These are phyloP conservation scores for Tachuris rubrigastra DNA, from an alignment of 2,113 vertebrate species.

Conservation along the genomic window DNA sequence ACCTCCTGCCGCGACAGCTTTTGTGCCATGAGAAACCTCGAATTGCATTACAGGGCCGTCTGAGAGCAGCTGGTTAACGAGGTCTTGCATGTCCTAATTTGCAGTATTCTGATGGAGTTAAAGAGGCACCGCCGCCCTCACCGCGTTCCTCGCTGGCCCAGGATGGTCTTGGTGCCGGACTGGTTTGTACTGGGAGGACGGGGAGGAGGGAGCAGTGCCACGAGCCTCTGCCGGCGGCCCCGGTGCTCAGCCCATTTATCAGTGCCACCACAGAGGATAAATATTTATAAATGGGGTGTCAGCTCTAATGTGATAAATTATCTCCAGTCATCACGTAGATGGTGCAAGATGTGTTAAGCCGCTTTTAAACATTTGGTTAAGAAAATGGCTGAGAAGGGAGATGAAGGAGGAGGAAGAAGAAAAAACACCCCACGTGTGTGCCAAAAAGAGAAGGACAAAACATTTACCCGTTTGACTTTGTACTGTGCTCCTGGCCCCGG, in stretches of 20 bases:
- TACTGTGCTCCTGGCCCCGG: neutral
- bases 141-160: conserved; percentile 38
- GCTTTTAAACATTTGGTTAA: conserved; percentile 24
- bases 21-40: fast-evolving
- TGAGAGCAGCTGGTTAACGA: neutral
- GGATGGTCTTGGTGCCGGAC: conserved; percentile 12
- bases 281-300: conserved; percentile 68
- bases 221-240: neutral
- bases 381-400: neutral
- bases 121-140: neutral
- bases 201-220: neutral
- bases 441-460: neutral
- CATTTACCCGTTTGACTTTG: neutral
- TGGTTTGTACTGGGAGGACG: neutral
- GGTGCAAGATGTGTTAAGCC: conserved; percentile 32
- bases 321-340: conserved; percentile 26
- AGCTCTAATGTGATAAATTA: conserved; percentile 60
- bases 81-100: neutral
- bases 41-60: neutral
- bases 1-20: neutral
- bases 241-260: conserved; percentile 35
- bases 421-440: neutral
- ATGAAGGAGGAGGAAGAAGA: neutral
- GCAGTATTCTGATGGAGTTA: neutral
- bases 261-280: conserved; percentile 28